phyloP scores from a whole-genome alignment of 1,140 invertebrate genomes.

The Steinernema feltiae region DNA sequence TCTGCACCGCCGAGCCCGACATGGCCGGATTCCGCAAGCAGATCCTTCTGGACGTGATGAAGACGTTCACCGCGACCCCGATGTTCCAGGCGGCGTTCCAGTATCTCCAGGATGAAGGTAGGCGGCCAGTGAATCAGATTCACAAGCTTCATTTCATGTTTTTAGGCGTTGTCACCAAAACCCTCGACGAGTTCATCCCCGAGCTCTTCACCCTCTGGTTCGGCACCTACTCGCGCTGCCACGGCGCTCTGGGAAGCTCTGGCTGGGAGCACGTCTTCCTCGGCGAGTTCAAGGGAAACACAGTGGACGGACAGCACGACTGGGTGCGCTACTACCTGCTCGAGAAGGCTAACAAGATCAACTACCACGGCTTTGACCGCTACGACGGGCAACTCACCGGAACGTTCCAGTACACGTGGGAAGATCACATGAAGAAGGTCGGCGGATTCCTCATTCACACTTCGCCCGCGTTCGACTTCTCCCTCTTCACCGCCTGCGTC shows the following conservation, averaged over 20 bases:
- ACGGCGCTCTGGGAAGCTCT: slow-evolving; percentile 40
- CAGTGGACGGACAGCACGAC: slow-evolving; percentile 61
- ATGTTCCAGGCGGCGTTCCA: slow-evolving; percentile 27
- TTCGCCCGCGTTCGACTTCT: slow-evolving; percentile 55
- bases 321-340: slow-evolving; percentile 62
- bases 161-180: slow-evolving; percentile 30
- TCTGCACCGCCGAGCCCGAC: slow-evolving; percentile 27
- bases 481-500: slow-evolving; percentile 45
- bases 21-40: slow-evolving; percentile 35
- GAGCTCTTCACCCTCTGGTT: slow-evolving; percentile 45
- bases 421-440: slow-evolving; percentile 35
- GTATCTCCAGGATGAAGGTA: slow-evolving; percentile 29
- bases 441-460: slow-evolving; percentile 49
- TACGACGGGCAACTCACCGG: slow-evolving; percentile 46
- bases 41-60: slow-evolving; percentile 23
- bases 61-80: slow-evolving; percentile 25
- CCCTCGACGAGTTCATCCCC: slow-evolving; percentile 34
- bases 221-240: slow-evolving; percentile 48
- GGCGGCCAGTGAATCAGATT: not conserved
- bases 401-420: slow-evolving; percentile 52
- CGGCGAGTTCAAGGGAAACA: slow-evolving; percentile 59
- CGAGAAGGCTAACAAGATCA: slow-evolving; percentile 60
- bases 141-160: no score
- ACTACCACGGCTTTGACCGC: slow-evolving; percentile 61
- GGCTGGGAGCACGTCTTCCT: slow-evolving; percentile 62